phyloP scores from a whole-genome alignment of 2,113 vertebrate species.

The Acrocephalus arundinaceus region DNA sequence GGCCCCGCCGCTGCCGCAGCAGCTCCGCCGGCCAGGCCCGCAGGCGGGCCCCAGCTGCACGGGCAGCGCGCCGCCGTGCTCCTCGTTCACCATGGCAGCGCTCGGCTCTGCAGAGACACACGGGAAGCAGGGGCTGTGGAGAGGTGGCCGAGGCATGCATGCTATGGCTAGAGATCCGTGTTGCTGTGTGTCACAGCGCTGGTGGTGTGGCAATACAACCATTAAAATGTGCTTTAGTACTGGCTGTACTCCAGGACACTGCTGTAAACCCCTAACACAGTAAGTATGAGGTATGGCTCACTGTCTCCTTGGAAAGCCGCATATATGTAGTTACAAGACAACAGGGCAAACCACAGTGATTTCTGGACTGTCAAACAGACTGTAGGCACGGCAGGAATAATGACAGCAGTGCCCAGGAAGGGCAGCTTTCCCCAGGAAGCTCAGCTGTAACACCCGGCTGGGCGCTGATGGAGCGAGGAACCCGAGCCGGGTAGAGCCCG shows the following conservation, averaged over 20 bases:
- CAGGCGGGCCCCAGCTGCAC: too few relatives aligned
- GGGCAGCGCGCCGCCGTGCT: too few relatives aligned
- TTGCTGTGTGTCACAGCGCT: background rate
- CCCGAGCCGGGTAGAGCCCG: background rate
- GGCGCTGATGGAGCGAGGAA: too few relatives aligned
- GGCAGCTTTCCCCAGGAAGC: background rate
- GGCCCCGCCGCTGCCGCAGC: too few relatives aligned
- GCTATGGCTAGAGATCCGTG: background rate
- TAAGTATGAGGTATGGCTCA: background rate
- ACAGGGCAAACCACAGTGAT: fast-evolving
- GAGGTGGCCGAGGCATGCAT: background rate
- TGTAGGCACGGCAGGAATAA: background rate
- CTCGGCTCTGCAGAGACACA: too few relatives aligned
- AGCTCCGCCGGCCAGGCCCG: too few relatives aligned
- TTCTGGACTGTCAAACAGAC: background rate
- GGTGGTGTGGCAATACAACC: fast-evolving
- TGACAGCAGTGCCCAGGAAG: background rate
- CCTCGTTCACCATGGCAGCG: too few relatives aligned
- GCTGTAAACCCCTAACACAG: background rate
- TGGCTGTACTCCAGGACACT: too few relatives aligned
- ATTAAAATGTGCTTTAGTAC: background rate
- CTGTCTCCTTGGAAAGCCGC: background rate
- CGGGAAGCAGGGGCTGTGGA: background rate
- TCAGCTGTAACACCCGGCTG: background rate
- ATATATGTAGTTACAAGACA: background rate